Base-by-base conservation (phyloP, 2,113 vertebrate genomes). In the Bos indicus region DNA sequence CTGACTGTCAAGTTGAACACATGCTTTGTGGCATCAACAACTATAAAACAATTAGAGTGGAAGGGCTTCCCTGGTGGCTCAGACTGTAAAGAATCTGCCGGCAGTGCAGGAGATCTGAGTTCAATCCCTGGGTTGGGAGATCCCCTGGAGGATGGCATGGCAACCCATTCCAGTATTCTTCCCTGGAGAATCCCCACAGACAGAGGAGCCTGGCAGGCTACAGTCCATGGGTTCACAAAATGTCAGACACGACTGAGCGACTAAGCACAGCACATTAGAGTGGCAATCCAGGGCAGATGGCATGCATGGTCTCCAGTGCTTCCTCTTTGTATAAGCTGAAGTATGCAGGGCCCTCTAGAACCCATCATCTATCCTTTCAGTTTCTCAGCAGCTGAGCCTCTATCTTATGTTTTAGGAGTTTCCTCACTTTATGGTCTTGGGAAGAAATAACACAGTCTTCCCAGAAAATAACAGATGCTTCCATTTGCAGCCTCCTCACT, bases 221-320 rank as follows among this genome's bases (percentile, higher is more conserved):
- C 19, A 40, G 67, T 74, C n/a, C 67, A 13, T 13, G 67, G 67
- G 67, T 40, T 74, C 36, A 40, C n/a, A 74, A 23, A 74, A 0
- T 1, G n/a, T 74, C 67, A 74, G n/a, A 40, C 67, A 74, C 0
- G 0, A 74, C n/a, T 74, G n/a, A 74, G n/a, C 1, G 19, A 40
- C 5, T 40, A 74, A 71, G 67, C 36, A 74, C 67, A 40, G 19
- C 21, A 6, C 36, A 74, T 23, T 25, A 6, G 19, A 74, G 21
- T 12, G 36, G 67, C 1, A 74, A 40, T 74, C n/a, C 67, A 74
- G n/a, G n/a, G 10, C 21, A 74, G 67, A 12, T 74, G 67, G n/a
- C 67, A 40, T 0, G 67, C 10, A 13, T 74, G n/a, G 67, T 40
- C 10, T 74, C 67, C 0, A 74, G 67, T 23, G 36, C 0, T 13